These are phyloP conservation scores for Rhodinocichla rosea DNA, from an alignment of 2,113 vertebrate species.

Conservation along the genomic window DNA sequence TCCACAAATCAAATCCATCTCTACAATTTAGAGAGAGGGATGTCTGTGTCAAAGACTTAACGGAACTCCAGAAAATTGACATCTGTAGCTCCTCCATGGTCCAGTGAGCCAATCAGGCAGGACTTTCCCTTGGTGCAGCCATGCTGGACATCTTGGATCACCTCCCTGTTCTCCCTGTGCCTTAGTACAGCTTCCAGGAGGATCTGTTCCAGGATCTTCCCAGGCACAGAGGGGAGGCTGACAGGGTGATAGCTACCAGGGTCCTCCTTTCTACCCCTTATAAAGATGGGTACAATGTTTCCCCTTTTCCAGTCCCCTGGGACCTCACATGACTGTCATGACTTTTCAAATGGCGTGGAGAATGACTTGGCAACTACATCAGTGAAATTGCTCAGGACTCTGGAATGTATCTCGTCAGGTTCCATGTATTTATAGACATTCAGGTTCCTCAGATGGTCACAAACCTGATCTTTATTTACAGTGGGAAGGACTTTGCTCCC, in stretches of 20 bases:
- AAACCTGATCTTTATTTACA: not conserved
- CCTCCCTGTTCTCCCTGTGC: not conserved
- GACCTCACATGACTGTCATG: not conserved
- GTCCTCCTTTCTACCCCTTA: not conserved
- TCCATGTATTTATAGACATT: not conserved
- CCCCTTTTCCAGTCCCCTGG: not conserved
- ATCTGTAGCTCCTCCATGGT: not conserved
- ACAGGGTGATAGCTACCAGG: accelerated
- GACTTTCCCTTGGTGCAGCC: too few species aligned
- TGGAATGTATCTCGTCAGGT: not conserved
- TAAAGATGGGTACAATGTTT: not conserved
- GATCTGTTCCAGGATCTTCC: not conserved
- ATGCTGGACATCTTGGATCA: not conserved
- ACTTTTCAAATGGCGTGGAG: not conserved
- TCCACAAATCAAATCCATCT: not conserved
- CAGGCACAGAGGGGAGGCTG: not conserved
- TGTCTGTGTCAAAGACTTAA: not conserved
- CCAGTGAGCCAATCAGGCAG: not conserved
- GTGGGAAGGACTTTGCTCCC: too few species aligned
- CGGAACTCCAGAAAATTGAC: not conserved
- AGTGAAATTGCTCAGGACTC: not conserved
- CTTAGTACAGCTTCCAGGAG: not conserved
- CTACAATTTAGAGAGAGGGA: not conserved
- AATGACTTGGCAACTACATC: not conserved
- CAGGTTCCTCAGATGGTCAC: not conserved